Base-by-base conservation (phyloP, 2,113 vertebrate genomes). In the Anoplopoma fimbria region DNA sequence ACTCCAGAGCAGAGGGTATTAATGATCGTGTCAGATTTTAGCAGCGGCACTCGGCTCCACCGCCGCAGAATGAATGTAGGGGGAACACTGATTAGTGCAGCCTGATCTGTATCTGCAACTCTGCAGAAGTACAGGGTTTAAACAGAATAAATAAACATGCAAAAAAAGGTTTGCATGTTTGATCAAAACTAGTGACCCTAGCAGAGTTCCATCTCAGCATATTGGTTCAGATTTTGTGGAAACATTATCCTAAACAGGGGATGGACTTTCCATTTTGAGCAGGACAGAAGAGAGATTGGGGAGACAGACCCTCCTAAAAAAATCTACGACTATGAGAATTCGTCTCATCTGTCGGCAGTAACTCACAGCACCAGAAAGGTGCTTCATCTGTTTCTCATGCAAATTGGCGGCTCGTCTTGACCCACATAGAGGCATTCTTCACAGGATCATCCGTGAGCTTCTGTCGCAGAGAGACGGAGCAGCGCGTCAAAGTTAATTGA, bases 401-500 rank as follows among this genome's bases (percentile, higher is more conserved):
- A 69, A 69, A 67, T 69, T 53, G 23, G 51, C 45, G 36, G 34
- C 42, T 21, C 1, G 5, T 34, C 62, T 67, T 60, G 31, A 70
- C 51, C 83, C 17, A 57, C 49, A 45, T 33, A 21, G 47, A 85
- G 19, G 12, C 31, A 33, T 27, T 45, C 9, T 79, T 67, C 64
- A 61, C 9, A 7, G 38, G 15, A 51, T 81, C 8, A 80, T 77
- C 62, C 55, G 70, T 58, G n/a, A 33, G 61, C 17, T 58, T 65
- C 40, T 69, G 69, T 79, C 74, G 58, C 31, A 14, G 70, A 42
- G 38, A 77, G 61, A 74, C 68, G 72, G 42, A 83, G 63, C 58
- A 29, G 40, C 58, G 49, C 42, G 62, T 74, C 29, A 5, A 4
- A 62, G 58, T 76, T 80, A 86, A 89, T 75, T 77, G 57, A 83